A percentile compares a stretch with the other conserved stretches of the same genome.
Conservation (phyloP, 2,888 invertebrate species). For the Amiota communis region DNA sequence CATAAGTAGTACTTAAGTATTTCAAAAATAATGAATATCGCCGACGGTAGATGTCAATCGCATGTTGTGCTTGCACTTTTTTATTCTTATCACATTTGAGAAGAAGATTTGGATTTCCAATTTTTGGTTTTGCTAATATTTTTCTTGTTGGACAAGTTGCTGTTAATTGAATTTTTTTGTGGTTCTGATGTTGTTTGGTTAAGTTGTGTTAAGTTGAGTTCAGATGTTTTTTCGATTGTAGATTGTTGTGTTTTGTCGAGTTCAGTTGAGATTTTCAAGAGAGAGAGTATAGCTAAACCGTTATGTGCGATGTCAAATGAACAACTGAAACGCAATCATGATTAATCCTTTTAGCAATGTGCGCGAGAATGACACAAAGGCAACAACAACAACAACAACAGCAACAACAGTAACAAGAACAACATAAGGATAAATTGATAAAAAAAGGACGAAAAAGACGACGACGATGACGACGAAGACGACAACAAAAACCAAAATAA, state of each 20-base stretch:
- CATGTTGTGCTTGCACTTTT: not conserved
- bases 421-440: too few species aligned
- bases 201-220: too few species aligned
- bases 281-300: slow-evolving; percentile 53
- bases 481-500: not conserved
- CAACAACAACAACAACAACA: slow-evolving; percentile 9
- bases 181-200: not conserved
- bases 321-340: slow-evolving; percentile 64
- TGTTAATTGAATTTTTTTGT: not conserved
- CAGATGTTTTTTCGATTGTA: not conserved
- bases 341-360: slow-evolving; percentile 67
- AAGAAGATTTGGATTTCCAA: not conserved
- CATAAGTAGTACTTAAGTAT: too few species aligned
- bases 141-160: not conserved
- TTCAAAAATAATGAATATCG: not conserved
- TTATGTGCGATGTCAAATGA: slow-evolving; percentile 66
- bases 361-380: slow-evolving; percentile 31
- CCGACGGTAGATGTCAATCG: not conserved
- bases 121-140: not conserved
- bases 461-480: not conserved
- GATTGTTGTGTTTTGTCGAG: not conserved
- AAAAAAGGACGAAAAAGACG: too few species aligned
- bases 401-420: too few species aligned
- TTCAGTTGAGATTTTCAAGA: not conserved
- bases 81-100: too few species aligned